Base-by-base conservation (phyloP, 2,113 vertebrate genomes). In the Drymodes brunneopygia region DNA sequence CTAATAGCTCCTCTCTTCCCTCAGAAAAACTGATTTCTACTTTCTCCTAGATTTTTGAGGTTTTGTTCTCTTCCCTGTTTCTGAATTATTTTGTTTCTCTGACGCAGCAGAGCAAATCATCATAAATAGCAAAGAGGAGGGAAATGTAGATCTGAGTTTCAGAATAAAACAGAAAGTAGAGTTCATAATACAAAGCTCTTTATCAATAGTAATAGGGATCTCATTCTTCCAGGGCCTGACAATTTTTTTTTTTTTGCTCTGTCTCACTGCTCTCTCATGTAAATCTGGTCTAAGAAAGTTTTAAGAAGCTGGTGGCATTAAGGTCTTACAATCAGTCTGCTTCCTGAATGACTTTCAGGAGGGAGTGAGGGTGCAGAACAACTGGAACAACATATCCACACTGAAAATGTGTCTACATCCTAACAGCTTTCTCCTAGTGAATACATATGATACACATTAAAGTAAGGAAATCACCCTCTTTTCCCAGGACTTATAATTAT, bases 1-100 rank as follows among this genome's bases (percentile, higher is more conserved):
- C 51, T 92, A 83, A 92, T 9, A 83, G 42, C 31, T 70, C 31
- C 48, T 33, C 28, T 90, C 33, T 65, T 88, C 58, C 54, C 71
- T 56, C 40, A 86, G 65, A 44, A 94, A 88, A 86, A 92, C 9
- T 12, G 21, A 35, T 50, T 92, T 83, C 33, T 61, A 51, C 78
- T 84, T 92, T 94, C 56, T 79, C 77, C 77, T 56, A 74, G 65
- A 96, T 91, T 81, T 71, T 17, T 81, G 48, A 92, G 50, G 45
- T 61, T 93, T 93, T 80, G 21, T 33, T 88, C 48, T 69, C 40
- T 82, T 90, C 18, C 42, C 36, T 29, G 2, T 65, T 88, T 57
- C 82, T 90, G 67, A 90, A 80, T n/a, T 10, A 86, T 40, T 88
- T 83, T 4, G 27, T 70, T 86, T 66, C 75, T 88, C n/a, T 51